Percentiles rank a stretch among this genome's conserved stretches.
These are phyloP conservation scores for Sipha maydis DNA, from an alignment of 2,888 invertebrate species.

Conservation along the genomic window DNA sequence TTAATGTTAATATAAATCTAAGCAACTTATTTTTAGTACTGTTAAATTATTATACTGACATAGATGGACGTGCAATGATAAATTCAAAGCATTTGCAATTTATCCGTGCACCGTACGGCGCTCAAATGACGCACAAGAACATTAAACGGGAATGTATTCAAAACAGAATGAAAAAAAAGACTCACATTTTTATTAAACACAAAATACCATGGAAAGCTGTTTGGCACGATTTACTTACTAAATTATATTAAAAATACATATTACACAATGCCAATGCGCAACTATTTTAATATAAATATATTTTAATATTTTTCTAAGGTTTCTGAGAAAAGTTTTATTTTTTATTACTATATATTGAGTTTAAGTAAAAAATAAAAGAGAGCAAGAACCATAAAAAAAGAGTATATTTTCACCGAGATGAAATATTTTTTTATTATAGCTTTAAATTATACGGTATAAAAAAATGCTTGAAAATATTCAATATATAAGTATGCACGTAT, in stretches of 20 bases:
- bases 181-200: not conserved
- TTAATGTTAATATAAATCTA: too few relatives aligned
- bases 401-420: conserved; percentile 6
- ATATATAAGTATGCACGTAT: not conserved
- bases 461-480: not conserved
- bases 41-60: too few relatives aligned
- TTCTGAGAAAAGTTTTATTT: conserved; percentile 2
- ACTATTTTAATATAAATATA: conserved; percentile 6
- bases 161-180: too few relatives aligned
- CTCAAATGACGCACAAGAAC: too few relatives aligned
- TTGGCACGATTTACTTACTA: not conserved
- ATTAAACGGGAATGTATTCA: too few relatives aligned
- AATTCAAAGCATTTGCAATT: too few relatives aligned
- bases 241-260: not conserved
- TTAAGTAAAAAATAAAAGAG: conserved; percentile 1
- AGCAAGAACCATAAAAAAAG: conserved; percentile 15
- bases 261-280: not conserved
- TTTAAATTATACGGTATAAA: not conserved
- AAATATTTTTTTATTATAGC: conserved; percentile 24
- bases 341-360: conserved; percentile 24
- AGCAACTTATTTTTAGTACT: too few relatives aligned
- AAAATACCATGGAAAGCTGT: not conserved
- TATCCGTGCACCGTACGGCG: too few relatives aligned
- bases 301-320: conserved; percentile 6
- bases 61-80: too few relatives aligned